Evolutionary conservation across 2,113 vertebrate genomes (phyloP).

Genomic region (Hydrolagus affinis): DNA sequence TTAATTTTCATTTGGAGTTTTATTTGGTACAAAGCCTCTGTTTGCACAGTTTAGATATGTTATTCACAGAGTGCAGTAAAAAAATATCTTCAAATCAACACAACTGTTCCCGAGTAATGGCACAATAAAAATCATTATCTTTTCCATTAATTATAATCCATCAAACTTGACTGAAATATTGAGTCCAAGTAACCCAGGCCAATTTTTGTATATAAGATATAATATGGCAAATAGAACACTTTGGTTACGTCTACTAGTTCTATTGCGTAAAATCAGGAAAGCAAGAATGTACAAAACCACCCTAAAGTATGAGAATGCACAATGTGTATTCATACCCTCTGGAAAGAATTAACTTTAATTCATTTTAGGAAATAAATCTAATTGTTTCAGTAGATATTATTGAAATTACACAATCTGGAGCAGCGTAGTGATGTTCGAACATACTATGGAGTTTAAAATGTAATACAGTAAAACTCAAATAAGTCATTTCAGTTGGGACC

Average conservation of each 20-base stretch:
- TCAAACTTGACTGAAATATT: no score
- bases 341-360: not conserved
- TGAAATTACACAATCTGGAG: not conserved
- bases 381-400: not conserved
- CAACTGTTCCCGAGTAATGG: not conserved
- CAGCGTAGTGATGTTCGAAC: not conserved
- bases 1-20: no score
- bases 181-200: no score
- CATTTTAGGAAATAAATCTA: not conserved
- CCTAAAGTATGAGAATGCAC: not conserved
- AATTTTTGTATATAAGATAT: no score
- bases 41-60: not conserved
- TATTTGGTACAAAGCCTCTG: no score
- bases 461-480: no score
- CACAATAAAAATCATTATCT: not conserved
- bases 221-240: no score
- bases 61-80: not conserved
- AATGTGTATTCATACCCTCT: not conserved
- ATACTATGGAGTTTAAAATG: not conserved
- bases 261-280: not conserved
- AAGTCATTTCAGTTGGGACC: no score
- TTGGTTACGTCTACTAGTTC: no score
- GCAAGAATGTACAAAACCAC: not conserved
- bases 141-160: not conserved
- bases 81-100: not conserved